Evolutionary conservation across 1,140 invertebrate species (phyloP).

Genomic region (Anastatus disparis): DNA sequence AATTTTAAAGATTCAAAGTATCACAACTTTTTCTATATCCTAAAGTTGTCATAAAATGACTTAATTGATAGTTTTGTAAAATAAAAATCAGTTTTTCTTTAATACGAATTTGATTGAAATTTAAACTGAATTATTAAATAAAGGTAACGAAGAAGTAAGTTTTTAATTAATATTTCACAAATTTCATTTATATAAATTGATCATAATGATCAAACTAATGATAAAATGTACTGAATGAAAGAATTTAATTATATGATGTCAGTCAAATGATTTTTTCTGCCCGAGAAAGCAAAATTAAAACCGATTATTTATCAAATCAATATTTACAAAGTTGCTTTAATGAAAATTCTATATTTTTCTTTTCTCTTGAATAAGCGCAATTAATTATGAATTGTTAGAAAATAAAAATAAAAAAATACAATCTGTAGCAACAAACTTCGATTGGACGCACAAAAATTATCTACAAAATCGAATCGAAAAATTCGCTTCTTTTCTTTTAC

Average conservation of each 20-base stretch:
- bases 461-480: conserved; percentile 32
- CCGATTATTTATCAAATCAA: conserved; percentile 39
- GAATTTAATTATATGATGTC: conserved; percentile 2
- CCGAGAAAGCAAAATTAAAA: conserved; percentile 46
- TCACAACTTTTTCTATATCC: conserved; percentile 34
- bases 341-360: conserved; percentile 1
- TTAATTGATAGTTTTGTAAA: conserved; percentile 4
- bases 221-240: neutral
- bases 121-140: neutral
- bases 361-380: conserved; percentile 12
- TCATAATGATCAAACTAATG: conserved; percentile 1
- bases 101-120: conserved; percentile 8
- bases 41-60: conserved; percentile 6
- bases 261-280: conserved; percentile 26
- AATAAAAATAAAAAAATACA: conserved; percentile 39
- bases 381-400: conserved; percentile 26
- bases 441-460: conserved; percentile 28
- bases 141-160: conserved; percentile 26
- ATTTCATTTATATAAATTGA: conserved; percentile 23
- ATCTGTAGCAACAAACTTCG: conserved; percentile 27
- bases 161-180: conserved; percentile 16
- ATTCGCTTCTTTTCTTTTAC: neutral
- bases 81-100: conserved; percentile 24
- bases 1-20: conserved; percentile 37
- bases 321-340: conserved; percentile 28